These are phyloP conservation scores for Argyra leucocephala DNA, from an alignment of 2,888 invertebrate genomes.

Conservation along the genomic window DNA sequence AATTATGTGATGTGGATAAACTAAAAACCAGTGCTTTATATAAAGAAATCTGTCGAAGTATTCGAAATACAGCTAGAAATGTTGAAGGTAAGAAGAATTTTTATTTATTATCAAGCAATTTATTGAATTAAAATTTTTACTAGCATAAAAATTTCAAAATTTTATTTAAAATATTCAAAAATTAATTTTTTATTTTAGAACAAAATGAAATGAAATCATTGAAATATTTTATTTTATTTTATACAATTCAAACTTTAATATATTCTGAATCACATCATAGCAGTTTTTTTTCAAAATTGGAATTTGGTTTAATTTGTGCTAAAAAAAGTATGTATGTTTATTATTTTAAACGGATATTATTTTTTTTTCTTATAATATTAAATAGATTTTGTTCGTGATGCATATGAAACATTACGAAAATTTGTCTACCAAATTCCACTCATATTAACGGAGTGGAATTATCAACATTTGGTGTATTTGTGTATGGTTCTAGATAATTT, in stretches of 20 bases:
- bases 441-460: not conserved
- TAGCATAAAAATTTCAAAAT: too few species aligned
- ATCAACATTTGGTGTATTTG: not conserved
- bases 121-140: too few species aligned
- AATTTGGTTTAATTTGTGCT: not conserved
- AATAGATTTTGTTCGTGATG: not conserved
- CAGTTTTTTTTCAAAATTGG: not conserved
- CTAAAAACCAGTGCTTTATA: constrained; percentile 21
- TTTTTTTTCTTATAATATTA: not conserved
- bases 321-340: not conserved
- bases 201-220: not conserved
- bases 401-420: not conserved
- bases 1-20: constrained; percentile 26
- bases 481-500: not conserved
- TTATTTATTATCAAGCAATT: not conserved
- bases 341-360: not conserved
- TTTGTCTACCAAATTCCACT: not conserved
- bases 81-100: not conserved
- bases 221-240: not conserved
- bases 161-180: too few species aligned
- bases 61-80: not conserved
- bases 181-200: not conserved
- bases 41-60: constrained; percentile 12
- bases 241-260: not conserved
- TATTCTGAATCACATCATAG: not conserved